Base-by-base conservation (phyloP, 2,113 vertebrate genomes). In the Colinus virginianus region DNA sequence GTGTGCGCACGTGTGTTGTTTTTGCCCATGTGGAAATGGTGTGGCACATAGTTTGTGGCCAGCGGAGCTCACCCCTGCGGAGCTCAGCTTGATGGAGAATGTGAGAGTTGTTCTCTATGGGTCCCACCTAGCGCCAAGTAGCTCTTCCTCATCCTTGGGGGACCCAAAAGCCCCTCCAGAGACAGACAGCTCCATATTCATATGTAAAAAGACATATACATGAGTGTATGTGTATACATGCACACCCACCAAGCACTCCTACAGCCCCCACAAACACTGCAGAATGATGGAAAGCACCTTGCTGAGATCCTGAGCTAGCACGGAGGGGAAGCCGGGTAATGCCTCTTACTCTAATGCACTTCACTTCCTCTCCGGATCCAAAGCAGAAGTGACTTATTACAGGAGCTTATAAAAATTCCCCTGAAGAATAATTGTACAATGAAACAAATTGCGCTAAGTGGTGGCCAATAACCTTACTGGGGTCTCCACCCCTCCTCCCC, bases 371-470 rank as follows among this genome's bases (percentile, higher is more conserved):
- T 77, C 90, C 1, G 0, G 67, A 89, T 70, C 88, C 84, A 70
- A 70, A 79, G 81, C 66, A 88, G 59, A 90, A 90, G 67, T 92
- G 80, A 96, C 92, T 90, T 93, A 94, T 90, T 90, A 90, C 22
- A 77, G 88, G 71, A 89, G 81, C 81, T 90, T 82, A 82, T 84
- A 89, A 90, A 87, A 89, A 66, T 77, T 78, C 59, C 90, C 86
- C 92, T 71, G 48, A 90, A 96, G 81, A 96, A 92, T 94, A 94
- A 89, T 82, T 96, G 81, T 34, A 89, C 84, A 96, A 95, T 89
- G 75, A 94, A 90, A 89, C 78, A 90, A 94, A 94, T 87, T 93
- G 75, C 7, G 0, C 56, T 87, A 95, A 95, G 71, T 85, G 67
- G 74, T 6, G n/a, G 81, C 45, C 88, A 90, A 70, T 87, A 82